Base-by-base conservation (phyloP, 2,797 vertebrate genomes). In the Falco biarmicus region DNA sequence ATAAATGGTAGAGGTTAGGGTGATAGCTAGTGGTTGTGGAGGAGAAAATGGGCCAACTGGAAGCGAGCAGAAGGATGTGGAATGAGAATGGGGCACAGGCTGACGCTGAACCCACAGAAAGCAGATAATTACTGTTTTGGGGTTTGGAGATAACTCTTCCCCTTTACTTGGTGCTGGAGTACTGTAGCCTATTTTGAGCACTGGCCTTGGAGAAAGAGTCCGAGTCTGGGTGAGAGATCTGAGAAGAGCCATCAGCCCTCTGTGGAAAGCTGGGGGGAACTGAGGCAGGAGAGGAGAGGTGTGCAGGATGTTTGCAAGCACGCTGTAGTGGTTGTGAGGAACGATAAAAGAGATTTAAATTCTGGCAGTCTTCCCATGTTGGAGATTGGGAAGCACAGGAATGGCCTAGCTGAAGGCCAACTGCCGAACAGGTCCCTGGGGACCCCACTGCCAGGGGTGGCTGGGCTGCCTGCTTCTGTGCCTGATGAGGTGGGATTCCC, bases 261-360 rank as follows among this genome's bases (percentile, higher is more conserved):
- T 34, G 21, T 18, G 53, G 51, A 57, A 39, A 6, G 21, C 34
- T 34, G 69, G 31, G 21, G 25, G 32, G 50, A 63, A 77, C 3
- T 1, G 12, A 64, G 64, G 76, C 70, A 57, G 84, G 53, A 73
- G 43, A 24, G 57, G 43, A 53, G 64, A 54, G 61, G 43, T 4
- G 1, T 20, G 41, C 57, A 56, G 57, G 57, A 20, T 5, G 1
- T 69, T 3, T 39, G 39, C 11, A 43, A 59, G 54, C 32, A 28
- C 1, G 5, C 39, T 39, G 8, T 45, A 28, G 22, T 4, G 48
- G 6, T 21, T n/a, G 11, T 0, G 3, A 19, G 51, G 63, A 41
- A 9, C 5, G 51, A 31, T 2, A 28, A 59, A 37, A 24, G 41
- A 82, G 59, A 14, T 43, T 51, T 39, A 41, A 66, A 17, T 53